phyloP scores from a whole-genome alignment of 2,113 vertebrate genomes.

The Tetrao urogallus region DNA sequence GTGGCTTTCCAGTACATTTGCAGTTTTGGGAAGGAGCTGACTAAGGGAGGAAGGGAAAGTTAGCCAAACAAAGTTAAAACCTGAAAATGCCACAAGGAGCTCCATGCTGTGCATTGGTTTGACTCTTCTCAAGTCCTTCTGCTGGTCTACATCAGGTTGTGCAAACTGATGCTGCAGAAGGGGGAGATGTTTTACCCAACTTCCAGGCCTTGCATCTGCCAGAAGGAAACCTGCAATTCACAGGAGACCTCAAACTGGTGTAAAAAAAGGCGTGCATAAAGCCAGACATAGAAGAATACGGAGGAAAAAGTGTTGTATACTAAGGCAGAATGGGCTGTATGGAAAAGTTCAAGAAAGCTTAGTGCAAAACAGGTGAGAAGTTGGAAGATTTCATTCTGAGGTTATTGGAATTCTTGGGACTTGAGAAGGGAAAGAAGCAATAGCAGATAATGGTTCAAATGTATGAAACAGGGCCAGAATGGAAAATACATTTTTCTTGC shows the following conservation, averaged over 20 bases:
- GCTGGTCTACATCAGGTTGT: not conserved
- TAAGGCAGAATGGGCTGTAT: not conserved
- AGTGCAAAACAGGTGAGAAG: not conserved
- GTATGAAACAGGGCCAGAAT: not conserved
- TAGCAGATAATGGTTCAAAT: not conserved
- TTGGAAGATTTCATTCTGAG: not conserved
- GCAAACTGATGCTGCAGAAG: not conserved
- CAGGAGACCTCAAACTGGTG: not conserved
- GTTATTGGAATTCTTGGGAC: not conserved
- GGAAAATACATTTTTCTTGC: not conserved
- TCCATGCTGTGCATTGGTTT: not conserved
- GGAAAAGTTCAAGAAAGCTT: not conserved
- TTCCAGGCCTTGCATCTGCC: not conserved
- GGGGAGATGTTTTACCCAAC: not conserved
- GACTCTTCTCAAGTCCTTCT: not conserved
- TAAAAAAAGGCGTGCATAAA: not conserved
- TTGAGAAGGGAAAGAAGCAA: not conserved
- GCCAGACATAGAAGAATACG: not conserved
- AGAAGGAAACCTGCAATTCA: not conserved
- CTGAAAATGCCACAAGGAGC: not conserved
- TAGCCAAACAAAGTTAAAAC: not conserved
- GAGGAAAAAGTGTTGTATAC: not conserved
- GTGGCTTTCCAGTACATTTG: not conserved
- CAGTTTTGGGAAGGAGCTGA: not conserved
- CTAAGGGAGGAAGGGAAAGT: not conserved